Evolutionary conservation across 2,888 invertebrate species (phyloP).

Genomic region (Fragum sueziense): DNA sequence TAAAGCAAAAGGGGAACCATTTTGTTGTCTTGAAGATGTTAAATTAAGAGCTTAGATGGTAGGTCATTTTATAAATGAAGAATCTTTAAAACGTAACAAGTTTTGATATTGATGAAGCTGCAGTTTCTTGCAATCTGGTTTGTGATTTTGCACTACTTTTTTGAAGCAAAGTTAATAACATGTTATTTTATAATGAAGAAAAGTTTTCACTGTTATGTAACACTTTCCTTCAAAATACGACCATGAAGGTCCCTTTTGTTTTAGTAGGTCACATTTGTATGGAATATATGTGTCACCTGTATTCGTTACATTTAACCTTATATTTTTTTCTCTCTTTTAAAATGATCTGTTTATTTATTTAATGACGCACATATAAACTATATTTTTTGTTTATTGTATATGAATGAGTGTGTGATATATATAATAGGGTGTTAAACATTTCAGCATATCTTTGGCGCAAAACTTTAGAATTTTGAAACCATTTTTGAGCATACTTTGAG

Average conservation of each 20-base stretch:
- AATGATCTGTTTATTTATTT: constrained; percentile 14
- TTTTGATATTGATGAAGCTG: neutral
- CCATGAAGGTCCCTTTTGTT: neutral
- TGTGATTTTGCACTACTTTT: neutral
- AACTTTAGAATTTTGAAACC: no score
- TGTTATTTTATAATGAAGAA: neutral
- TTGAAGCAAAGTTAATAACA: no score
- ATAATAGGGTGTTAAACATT: neutral
- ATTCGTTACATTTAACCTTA: neutral
- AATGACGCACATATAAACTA: constrained; percentile 7
- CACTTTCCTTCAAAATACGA: neutral
- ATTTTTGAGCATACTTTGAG: neutral
- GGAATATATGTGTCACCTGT: neutral
- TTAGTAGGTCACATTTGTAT: neutral
- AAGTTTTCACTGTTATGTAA: neutral
- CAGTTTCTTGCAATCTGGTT: neutral
- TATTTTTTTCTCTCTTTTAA: neutral
- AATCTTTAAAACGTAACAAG: neutral
- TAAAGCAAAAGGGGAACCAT: neutral
- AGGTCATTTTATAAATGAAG: neutral
- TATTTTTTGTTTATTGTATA: neutral
- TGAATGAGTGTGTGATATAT: neutral
- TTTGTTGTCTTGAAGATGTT: neutral
- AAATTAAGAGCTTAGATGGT: no score
- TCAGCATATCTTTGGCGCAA: no score